Base-by-base conservation (phyloP, 2,888 invertebrate species). In the Ophion slaviceki region DNA sequence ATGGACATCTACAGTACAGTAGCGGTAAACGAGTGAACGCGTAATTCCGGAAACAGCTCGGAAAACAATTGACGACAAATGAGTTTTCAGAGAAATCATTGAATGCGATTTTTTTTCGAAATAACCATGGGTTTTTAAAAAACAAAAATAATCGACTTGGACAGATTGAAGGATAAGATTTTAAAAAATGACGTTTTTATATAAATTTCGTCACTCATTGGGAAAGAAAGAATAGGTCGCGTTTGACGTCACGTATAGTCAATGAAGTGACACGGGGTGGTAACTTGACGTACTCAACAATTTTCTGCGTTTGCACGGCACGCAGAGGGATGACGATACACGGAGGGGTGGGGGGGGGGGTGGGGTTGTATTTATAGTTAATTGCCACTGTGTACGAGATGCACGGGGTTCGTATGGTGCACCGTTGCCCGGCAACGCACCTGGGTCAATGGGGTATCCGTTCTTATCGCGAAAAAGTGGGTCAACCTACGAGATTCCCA, bases 391-490 rank as follows among this genome's bases (percentile, higher is more conserved):
- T 66, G 67, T 84, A 82, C 67, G 78, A 84, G 84, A 86, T 88
- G 68, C 83, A 84, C 68, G 86, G 82, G 84, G 76, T 87, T 80
- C 81, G 85, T 86, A 90, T 90, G 91, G 89, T 89, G 88, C 87
- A 84, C 85, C 87, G 91, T 91, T 90, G 90, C 92, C 88, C 90
- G 87, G 91, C 91, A 90, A 92, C 91, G 74, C 88, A 88, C 91
- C 89, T 91, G 89, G 91, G 91, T 92, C 89, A 92, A 91, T 92
- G 92, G 90, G 88, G 88, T 89, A 89, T 87, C 87, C 88, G 88
- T 89, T 89, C 89, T 89, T 89, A 87, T 84, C 71, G 88, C 87
- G 88, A 87, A 88, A 89, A 92, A 91, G 86, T 91, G 85, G 92
- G 92, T 91, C 92, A 89, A 88, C 89, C 89, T 87, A 87, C 86